A percentile compares a stretch with the other conserved stretches of the same genome.
Evolutionary conservation across 1,140 invertebrate species (phyloP).

Genomic region (Trichogramma pretiosum): DNA sequence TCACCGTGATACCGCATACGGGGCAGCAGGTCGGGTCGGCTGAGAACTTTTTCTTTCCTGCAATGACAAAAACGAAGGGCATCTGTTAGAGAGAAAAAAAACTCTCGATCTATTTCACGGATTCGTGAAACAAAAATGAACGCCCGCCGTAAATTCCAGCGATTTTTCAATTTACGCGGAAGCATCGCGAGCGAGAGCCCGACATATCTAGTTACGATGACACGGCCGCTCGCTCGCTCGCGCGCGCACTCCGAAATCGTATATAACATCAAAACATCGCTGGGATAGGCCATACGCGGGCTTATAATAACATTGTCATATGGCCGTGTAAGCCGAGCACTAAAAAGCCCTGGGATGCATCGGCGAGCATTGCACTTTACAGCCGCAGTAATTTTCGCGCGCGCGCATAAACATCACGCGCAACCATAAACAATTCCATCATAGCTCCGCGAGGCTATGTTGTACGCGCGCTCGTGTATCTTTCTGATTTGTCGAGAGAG

Average conservation of each 20-base stretch:
- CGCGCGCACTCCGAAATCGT: too few species aligned
- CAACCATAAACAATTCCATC: conserved; percentile 2
- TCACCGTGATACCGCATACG: conserved; percentile 67
- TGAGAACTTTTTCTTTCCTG: conserved; percentile 45
- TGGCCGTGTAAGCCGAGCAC: not conserved
- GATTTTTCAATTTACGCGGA: too few species aligned
- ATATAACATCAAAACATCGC: too few species aligned
- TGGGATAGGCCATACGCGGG: too few species aligned
- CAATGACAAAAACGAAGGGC: conserved; percentile 16
- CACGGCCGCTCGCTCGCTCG: not conserved
- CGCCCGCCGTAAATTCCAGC: too few species aligned
- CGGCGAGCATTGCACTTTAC: not conserved
- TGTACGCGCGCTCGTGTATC: too few species aligned
- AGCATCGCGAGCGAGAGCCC: not conserved
- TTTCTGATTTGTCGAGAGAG: too few species aligned
- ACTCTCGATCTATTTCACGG: not conserved
- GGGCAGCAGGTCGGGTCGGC: conserved; percentile 65
- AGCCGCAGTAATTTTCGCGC: not conserved
- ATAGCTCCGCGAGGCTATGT: too few species aligned
- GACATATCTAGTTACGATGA: not conserved
- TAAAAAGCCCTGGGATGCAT: not conserved
- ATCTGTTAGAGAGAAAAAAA: too few species aligned
- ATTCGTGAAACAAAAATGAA: too few species aligned
- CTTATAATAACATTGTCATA: conserved; percentile 2
- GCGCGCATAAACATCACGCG: not conserved